Percentiles rank a stretch among this genome's conserved stretches.
Conservation (phyloP, 2,113 vertebrate genomes). For the Otocyon megalotis region DNA sequence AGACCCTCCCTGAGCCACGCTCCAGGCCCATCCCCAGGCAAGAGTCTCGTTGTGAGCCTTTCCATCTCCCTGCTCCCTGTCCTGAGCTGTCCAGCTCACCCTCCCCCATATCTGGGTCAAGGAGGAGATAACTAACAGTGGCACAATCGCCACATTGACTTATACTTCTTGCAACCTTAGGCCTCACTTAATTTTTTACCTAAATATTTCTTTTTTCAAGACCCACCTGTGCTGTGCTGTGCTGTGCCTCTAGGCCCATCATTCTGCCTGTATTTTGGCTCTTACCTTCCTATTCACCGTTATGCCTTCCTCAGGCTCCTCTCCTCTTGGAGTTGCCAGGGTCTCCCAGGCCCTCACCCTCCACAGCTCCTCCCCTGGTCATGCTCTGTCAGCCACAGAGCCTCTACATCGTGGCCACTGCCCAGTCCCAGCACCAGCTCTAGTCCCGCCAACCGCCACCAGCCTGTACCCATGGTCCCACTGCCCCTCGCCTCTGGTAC, state of each 20-base stretch:
- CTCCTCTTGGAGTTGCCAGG: not conserved
- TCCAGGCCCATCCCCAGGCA: not conserved
- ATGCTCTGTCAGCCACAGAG: not conserved
- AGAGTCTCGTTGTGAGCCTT: not conserved
- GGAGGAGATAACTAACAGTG: not conserved
- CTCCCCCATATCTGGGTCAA: fast-evolving
- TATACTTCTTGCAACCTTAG: not conserved
- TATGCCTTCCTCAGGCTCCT: not conserved
- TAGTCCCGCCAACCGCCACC: not conserved
- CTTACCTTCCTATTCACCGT: not conserved
- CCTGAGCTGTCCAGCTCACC: not conserved
- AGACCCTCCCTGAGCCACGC: not conserved
- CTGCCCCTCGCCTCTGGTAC: not conserved
- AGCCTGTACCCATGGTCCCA: not conserved
- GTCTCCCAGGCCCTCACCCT: too few species aligned
- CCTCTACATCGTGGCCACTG: fast-evolving
- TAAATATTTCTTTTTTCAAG: not conserved
- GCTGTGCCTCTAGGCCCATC: not conserved
- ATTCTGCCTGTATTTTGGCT: not conserved
- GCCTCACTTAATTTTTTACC: not conserved
- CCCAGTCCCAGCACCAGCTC: not conserved
- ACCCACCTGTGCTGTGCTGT: not conserved
- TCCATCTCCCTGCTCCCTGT: not conserved
- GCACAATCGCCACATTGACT: not conserved
- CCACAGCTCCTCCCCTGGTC: not conserved